A percentile compares a stretch with the other conserved stretches of the same genome.
These are phyloP conservation scores for Pipra filicauda DNA, from an alignment of 2,113 vertebrate species.

Conservation along the genomic window DNA sequence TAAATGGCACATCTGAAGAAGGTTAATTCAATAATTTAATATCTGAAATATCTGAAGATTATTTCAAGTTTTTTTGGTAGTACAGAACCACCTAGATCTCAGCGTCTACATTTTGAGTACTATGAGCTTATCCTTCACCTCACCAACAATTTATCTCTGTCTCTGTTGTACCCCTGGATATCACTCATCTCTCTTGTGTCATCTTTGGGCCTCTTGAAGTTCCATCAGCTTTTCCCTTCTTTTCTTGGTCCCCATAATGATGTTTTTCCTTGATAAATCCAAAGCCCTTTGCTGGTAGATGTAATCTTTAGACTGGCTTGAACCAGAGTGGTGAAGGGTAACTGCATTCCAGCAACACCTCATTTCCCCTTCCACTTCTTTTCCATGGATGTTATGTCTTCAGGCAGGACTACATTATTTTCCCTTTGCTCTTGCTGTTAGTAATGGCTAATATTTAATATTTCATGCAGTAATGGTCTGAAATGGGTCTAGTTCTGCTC, in stretches of 20 bases:
- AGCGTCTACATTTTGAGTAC: fast-evolving
- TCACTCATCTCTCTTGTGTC: not conserved
- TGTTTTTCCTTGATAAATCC: not conserved
- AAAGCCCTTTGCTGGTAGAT: not conserved
- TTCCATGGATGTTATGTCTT: not conserved
- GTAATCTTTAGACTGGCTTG: not conserved
- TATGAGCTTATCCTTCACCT: not conserved
- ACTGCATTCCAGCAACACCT: not conserved
- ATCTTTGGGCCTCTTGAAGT: not conserved
- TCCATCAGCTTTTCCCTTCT: not conserved
- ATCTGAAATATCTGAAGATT: not conserved
- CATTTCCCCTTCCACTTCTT: not conserved
- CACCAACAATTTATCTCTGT: no score
- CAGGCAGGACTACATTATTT: not conserved
- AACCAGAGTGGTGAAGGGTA: not conserved
- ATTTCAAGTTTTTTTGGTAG: not conserved
- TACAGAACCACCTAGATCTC: not conserved
- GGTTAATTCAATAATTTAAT: not conserved
- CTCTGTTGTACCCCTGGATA: not conserved
- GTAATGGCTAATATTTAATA: not conserved
- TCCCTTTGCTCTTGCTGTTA: not conserved
- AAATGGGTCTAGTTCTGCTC: not conserved
- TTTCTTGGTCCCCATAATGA: not conserved
- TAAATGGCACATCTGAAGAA: not conserved
- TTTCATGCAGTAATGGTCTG: not conserved